Percentiles rank a stretch among this genome's conserved stretches.
These are phyloP conservation scores for Arizona elegans DNA, from an alignment of 2,113 vertebrate species.

Conservation along the genomic window DNA sequence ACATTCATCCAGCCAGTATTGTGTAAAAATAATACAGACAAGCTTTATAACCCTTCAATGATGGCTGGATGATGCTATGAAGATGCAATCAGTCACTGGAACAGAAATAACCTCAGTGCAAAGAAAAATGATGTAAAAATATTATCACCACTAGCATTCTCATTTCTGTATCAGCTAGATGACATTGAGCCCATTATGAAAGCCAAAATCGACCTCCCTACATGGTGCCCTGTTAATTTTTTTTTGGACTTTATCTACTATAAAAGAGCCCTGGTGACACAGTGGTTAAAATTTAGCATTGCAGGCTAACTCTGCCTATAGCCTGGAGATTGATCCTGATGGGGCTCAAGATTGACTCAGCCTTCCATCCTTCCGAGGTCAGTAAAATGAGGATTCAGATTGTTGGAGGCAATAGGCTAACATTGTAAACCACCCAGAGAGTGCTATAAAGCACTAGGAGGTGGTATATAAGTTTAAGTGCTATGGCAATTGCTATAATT, in stretches of 20 bases:
- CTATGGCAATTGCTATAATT: background rate
- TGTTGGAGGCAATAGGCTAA: background rate
- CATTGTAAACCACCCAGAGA: background rate
- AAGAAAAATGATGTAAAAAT: background rate
- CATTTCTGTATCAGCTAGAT: background rate
- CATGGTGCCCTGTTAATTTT: background rate
- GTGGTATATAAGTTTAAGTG: background rate
- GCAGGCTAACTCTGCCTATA: background rate
- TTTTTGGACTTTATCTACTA: background rate
- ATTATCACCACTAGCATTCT: background rate
- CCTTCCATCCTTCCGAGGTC: background rate
- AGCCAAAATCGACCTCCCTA: background rate
- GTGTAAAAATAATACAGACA: background rate
- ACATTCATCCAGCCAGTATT: background rate
- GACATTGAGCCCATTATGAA: background rate
- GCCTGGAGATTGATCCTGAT: background rate
- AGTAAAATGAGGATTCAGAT: background rate
- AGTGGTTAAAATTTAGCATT: background rate
- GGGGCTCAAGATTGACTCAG: background rate
- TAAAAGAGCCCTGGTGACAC: background rate
- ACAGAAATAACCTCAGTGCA: background rate
- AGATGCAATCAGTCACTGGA: background rate
- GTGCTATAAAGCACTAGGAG: background rate
- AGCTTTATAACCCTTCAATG: background rate
- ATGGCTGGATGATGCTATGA: background rate